Evolutionary conservation across 2,888 invertebrate species (phyloP), one percentile per base, ranked within the genome.

Genomic region (Liopterus haemorrhoidalis): DNA sequence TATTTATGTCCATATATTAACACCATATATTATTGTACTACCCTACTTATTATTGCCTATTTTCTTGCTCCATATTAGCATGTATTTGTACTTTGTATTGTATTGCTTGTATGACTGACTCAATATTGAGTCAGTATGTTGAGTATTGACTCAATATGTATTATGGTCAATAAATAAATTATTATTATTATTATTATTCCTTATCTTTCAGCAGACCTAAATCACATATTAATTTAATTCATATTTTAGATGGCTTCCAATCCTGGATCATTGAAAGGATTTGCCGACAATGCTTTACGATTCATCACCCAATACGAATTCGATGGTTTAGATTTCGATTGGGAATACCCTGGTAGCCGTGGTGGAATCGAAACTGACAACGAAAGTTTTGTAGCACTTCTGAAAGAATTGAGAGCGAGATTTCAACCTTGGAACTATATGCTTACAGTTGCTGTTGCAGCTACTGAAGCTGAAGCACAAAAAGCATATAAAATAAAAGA

Each of bases 251-350:
- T 73, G 69, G 70, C 69, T 0, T 57, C 61, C 5, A 61, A 59
- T 2, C 52, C 58, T 12, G 56, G 57, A 24, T 57, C 55, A 3
- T 59, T 73, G 32, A 54, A 59, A 32, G 60, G 54, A 15, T 75
- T 76, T 54, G 66, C 68, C 3, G 59, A 69, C 2, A 67, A 67
- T 32, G 70, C 66, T 2, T 50, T 70, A 8, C 60, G 62, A 12
- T 71, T 66, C 20, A 51, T 73, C 4, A 51, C 63, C 11, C 57
- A 61, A 40, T 67, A 69, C 53, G 65, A 64, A 33, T 74, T 74
- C 52, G 72, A 73, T 54, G 74, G 73, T 5, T 54, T 74, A 15
- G 73, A 74, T 56, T 52, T 74, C 20, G 72, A 71, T 57, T 72
- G 71, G 70, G 72, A 72, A 54, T 73, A 72, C 53, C 73, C 73